These are phyloP conservation scores for Boulengeromyrus knoepffleri DNA, from an alignment of 2,113 vertebrate genomes.

Conservation along the genomic window DNA sequence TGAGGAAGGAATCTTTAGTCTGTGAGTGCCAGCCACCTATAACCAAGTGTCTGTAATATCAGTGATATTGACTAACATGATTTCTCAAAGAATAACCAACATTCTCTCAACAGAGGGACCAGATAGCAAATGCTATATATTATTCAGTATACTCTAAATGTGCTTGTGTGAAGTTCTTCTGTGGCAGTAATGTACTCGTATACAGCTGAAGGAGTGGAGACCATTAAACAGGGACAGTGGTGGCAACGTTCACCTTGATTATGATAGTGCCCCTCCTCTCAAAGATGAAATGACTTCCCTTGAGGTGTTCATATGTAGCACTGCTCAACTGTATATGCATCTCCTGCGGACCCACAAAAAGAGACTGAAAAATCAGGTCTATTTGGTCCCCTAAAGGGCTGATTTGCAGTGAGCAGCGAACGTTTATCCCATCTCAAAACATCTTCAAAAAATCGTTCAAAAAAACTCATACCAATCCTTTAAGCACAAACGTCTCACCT, in stretches of 20 bases:
- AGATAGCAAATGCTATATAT: not conserved
- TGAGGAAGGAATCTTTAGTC: not conserved
- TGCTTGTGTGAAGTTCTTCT: not conserved
- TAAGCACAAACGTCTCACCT: constrained; percentile 36
- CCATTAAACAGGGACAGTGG: not conserved
- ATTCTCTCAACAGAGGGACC: not conserved
- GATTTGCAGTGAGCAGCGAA: not conserved
- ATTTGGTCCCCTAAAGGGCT: not conserved
- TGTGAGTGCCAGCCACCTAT: not conserved
- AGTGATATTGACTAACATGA: not conserved
- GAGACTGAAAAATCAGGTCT: not conserved
- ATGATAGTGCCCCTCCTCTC: constrained; percentile 60
- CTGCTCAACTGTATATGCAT: constrained; percentile 67
- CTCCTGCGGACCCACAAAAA: constrained; percentile 38
- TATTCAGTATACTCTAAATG: not conserved
- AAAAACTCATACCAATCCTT: not conserved
- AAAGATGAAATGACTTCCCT: constrained; percentile 64
- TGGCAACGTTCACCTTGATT: constrained; percentile 52
- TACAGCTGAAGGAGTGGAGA: constrained; percentile 3
- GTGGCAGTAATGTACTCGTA: not conserved
- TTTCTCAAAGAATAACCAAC: not conserved
- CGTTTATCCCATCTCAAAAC: not conserved
- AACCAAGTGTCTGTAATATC: not conserved
- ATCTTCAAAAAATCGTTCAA: not conserved
- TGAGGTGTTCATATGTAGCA: constrained; percentile 61